Base-by-base conservation (phyloP, 2,888 invertebrate species). In the Parelbella ahira region DNA sequence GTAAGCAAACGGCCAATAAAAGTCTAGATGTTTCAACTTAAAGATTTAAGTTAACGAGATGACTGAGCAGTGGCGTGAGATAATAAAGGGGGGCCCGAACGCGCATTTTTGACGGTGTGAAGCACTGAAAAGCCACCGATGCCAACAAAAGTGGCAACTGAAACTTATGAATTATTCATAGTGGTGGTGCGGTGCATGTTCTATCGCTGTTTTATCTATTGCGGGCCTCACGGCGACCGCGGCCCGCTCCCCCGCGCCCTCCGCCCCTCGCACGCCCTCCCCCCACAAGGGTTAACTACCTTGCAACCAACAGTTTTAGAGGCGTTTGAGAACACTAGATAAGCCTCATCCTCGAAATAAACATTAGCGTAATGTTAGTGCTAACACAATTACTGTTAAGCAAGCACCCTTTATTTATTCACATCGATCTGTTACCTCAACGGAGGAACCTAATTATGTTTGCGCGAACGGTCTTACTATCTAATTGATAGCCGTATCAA, bases 171-270 rank as follows among this genome's bases (percentile, higher is more conserved):
- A 88, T 88, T 79, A 88, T 88, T 88, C 88, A 88, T 83, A 68
- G 58, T 74, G 72, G 74, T 79, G 83, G 80, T 72, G 78, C 82
- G 83, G 87, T 84, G 88, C 88, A 88, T 88, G 88, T 88, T 87
- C 88, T 88, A 88, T 88, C 88, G 83, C 88, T 88, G 88, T 88
- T 88, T 86, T 88, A 88, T 88, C 88, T 88, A 88, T 88, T 83
- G 87, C 73, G 87, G 76, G 80, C 71, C 73, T 74, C 66, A 68
- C 71, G 66, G 68, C 56, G 55, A 47, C 57, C 63, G 65, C 68
- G 64, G 58, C 65, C 64, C 69, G 63, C 67, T 53, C 67, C 62
- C 66, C 56, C 43, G 39, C 53, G 49, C 21, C n/a, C 13, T 55
- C 51, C 67, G 54, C 67, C 61, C 66, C 56, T 44, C 59, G 41